Percentiles rank a stretch among this genome's conserved stretches.
These are phyloP conservation scores for Semicossyphus pulcher DNA, from an alignment of 2,113 vertebrate genomes.

Conservation along the genomic window DNA sequence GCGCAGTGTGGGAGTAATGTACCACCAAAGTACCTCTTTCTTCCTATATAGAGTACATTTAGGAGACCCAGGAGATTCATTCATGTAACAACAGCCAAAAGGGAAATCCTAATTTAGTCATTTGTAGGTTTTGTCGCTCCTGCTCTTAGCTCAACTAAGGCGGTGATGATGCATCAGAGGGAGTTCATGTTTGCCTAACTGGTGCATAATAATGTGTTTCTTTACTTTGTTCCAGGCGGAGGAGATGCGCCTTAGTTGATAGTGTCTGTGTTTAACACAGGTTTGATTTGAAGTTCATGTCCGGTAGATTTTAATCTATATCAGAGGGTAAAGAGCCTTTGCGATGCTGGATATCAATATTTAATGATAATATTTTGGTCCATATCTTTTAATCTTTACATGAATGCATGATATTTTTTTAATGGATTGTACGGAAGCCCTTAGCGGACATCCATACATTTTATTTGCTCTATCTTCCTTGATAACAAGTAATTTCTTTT, in stretches of 20 bases:
- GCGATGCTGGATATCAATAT: too few species aligned
- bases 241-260: too few species aligned
- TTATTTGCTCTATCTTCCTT: too few species aligned
- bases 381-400: too few species aligned
- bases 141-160: neutral
- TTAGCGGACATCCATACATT: too few species aligned
- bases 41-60: neutral
- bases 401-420: too few species aligned
- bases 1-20: constrained; percentile 28
- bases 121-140: neutral
- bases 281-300: too few species aligned
- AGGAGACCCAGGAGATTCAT: constrained; percentile 19
- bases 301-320: too few species aligned
- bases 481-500: too few species aligned
- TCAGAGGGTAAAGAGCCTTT: too few species aligned
- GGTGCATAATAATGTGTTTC: neutral
- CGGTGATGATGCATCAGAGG: neutral
- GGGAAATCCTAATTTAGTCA: constrained; percentile 23
- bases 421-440: too few species aligned
- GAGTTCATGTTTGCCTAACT: neutral
- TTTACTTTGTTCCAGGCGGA: neutral
- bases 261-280: too few species aligned
- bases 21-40: constrained; percentile 12
- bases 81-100: constrained; percentile 37
- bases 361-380: neutral